Conservation (phyloP, 2,888 invertebrate species). For the Resseliella maxima region DNA sequence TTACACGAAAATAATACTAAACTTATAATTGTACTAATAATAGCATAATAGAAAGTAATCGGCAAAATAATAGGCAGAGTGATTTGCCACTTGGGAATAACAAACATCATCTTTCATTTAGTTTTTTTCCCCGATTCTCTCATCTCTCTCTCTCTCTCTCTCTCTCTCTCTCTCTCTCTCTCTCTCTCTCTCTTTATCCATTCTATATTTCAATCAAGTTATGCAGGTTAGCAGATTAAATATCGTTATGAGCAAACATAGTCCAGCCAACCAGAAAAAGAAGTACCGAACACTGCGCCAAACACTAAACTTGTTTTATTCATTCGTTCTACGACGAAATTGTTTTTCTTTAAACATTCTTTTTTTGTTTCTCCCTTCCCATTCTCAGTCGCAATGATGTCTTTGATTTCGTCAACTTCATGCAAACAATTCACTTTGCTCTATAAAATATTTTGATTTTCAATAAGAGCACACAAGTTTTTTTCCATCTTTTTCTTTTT, state of each 20-base stretch:
- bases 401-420: not conserved
- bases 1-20: no score
- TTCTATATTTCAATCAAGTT: slow-evolving; percentile 51
- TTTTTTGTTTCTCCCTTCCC: not conserved
- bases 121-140: no score
- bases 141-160: not conserved
- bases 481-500: not conserved
- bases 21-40: no score
- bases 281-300: no score
- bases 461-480: not conserved
- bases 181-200: not conserved
- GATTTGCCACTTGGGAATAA: no score
- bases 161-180: not conserved
- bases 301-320: not conserved
- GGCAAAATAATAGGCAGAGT: no score
- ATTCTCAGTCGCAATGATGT: not conserved
- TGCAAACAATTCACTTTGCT: slow-evolving; percentile 54
- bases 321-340: slow-evolving; percentile 14
- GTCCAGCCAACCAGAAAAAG: not conserved
- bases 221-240: slow-evolving; percentile 55
- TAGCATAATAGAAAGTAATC: no score
- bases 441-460: slow-evolving; percentile 39
- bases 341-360: not conserved
- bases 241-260: not conserved
- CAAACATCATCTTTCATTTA: not conserved